Conservation (phyloP, 2,797 vertebrate species). For the Centropyge bicolor region DNA sequence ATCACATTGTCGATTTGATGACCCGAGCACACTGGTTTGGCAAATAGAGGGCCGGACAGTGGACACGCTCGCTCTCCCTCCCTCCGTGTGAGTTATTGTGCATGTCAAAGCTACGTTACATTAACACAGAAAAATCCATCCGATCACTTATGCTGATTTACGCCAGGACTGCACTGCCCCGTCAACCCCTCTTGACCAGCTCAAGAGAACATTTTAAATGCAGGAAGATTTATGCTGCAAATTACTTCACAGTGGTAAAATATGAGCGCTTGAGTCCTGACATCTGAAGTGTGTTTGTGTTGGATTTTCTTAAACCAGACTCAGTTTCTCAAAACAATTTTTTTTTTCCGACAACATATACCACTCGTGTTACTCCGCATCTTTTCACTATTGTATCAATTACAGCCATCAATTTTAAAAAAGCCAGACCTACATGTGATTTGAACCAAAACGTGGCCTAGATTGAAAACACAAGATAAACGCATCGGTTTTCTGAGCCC, state of each 20-base stretch:
- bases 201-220: conserved; percentile 77
- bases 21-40: conserved; percentile 73
- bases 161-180: conserved; percentile 62
- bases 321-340: not conserved
- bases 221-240: conserved; percentile 83
- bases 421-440: conserved; percentile 78
- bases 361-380: not conserved
- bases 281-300: conserved; percentile 35
- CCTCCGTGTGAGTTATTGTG: conserved; percentile 83
- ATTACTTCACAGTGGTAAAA: conserved; percentile 72
- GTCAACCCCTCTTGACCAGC: conserved; percentile 74
- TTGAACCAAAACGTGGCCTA: conserved; percentile 80
- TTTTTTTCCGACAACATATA: not conserved
- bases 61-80: conserved; percentile 56
- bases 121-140: conserved; percentile 87
- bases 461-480: conserved; percentile 81
- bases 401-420: conserved; percentile 67
- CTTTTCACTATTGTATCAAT: conserved; percentile 41
- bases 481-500: conserved; percentile 78
- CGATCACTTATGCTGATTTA: conserved; percentile 86
- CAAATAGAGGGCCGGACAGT: conserved; percentile 53
- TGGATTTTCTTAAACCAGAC: conserved; percentile 37
- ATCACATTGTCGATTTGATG: conserved; percentile 84
- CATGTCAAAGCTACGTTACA: conserved; percentile 72
- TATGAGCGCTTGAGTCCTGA: conserved; percentile 49